Percentiles rank a stretch among this genome's conserved stretches.
Evolutionary conservation across 1,140 invertebrate genomes (phyloP).

Genomic region (Leptinotarsa undecemlineata): DNA sequence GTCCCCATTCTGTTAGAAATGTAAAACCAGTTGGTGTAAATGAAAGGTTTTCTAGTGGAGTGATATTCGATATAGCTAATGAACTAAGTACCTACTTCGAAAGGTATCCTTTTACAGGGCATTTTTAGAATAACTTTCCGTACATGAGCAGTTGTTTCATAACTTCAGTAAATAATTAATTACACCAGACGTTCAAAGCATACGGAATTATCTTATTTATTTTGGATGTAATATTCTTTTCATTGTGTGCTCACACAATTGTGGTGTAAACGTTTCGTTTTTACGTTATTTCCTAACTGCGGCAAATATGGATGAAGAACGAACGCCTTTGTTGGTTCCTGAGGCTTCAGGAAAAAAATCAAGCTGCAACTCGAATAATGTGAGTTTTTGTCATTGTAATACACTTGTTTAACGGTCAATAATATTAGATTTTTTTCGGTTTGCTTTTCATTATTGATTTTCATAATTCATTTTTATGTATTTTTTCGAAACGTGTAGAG

Average conservation of each 20-base stretch:
- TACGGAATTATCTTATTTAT: slow-evolving; percentile 7
- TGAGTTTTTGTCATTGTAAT: neutral
- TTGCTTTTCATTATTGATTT: no score
- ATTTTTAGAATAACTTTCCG: slow-evolving; percentile 22
- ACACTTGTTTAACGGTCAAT: no score
- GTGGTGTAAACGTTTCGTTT: no score
- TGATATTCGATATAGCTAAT: slow-evolving; percentile 33
- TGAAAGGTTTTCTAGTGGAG: slow-evolving; percentile 30
- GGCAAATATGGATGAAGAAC: slow-evolving; percentile 30
- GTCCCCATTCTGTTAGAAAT: no score
- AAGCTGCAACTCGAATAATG: neutral
- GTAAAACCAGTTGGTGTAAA: slow-evolving; percentile 15
- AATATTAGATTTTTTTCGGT: no score
- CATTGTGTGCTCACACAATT: no score
- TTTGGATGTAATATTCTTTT: neutral
- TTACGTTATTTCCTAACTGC: no score
- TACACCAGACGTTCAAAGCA: neutral
- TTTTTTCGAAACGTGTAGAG: no score
- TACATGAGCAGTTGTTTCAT: neutral
- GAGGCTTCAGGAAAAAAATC: neutral
- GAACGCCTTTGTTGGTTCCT: slow-evolving; percentile 23
- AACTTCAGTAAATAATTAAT: slow-evolving; percentile 4
- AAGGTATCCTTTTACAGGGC: slow-evolving; percentile 30
- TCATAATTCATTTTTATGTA: no score
- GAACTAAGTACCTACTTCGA: slow-evolving; percentile 13